Percentiles rank a stretch among this genome's conserved stretches.
Conservation (phyloP, 92 coral and sea anemone genomes). For the Bergia puertoricense region DNA sequence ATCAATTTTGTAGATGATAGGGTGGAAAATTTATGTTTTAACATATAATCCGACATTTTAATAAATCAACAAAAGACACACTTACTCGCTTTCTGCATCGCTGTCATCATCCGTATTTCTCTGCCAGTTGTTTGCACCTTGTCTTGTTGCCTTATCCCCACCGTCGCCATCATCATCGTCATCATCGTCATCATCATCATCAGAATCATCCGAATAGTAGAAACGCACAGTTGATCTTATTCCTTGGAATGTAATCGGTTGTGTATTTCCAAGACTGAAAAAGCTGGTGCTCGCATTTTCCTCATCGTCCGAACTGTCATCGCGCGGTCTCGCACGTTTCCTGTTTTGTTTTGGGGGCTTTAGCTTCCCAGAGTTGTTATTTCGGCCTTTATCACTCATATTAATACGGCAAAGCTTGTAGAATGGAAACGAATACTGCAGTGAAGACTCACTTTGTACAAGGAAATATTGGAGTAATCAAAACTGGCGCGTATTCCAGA, state of each 20-base stretch:
- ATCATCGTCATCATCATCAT: conserved; percentile 45
- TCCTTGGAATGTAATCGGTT: conserved; percentile 16
- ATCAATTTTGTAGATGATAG: too few relatives aligned
- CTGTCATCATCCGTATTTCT: conserved; percentile 41
- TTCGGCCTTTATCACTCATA: neutral
- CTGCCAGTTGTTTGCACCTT: conserved; percentile 19
- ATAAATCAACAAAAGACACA: too few relatives aligned
- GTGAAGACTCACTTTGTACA: neutral
- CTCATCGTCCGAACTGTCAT: conserved; percentile 27
- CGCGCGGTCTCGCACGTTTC: conserved; percentile 12
- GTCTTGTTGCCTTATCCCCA: conserved; percentile 16
- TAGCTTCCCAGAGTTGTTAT: neutral
- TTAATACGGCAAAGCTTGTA: neutral
- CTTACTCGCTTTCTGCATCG: conserved; percentile 19
- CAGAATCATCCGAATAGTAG: conserved; percentile 49
- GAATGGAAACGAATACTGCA: neutral
- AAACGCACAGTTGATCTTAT: neutral
- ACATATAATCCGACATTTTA: too few relatives aligned
- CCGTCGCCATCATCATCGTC: conserved; percentile 8
- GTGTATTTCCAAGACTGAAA: conserved; percentile 23
- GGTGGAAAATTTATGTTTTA: too few relatives aligned
- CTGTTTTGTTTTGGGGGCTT: conserved; percentile 4
- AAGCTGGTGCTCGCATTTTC: conserved; percentile 5
- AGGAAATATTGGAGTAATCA: neutral
- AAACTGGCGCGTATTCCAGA: neutral